A percentile compares a stretch with the other conserved stretches of the same genome.
These are phyloP conservation scores for Trachurus trachurus DNA, from an alignment of 2,797 vertebrate genomes.

Conservation along the genomic window DNA sequence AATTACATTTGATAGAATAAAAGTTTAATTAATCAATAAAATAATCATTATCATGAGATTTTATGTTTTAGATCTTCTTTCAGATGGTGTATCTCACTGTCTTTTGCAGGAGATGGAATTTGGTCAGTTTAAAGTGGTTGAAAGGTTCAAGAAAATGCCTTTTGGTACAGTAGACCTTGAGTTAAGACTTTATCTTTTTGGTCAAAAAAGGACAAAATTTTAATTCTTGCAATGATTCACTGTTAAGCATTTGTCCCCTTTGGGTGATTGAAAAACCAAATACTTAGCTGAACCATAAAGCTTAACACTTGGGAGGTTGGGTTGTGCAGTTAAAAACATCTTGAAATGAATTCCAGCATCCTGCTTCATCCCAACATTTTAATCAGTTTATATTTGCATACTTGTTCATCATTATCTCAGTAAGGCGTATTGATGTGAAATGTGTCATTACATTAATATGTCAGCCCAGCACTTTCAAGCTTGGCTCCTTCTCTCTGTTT, in stretches of 20 bases:
- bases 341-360: slow-evolving; percentile 48
- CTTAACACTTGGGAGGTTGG: slow-evolving; percentile 9
- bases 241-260: slow-evolving; percentile 15
- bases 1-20: not conserved
- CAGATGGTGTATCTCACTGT: not conserved
- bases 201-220: not conserved
- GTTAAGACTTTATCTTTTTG: not conserved
- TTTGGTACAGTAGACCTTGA: not conserved
- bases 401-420: slow-evolving; percentile 63
- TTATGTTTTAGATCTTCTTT: not conserved
- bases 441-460: slow-evolving; percentile 54
- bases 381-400: slow-evolving; percentile 71
- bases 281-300: slow-evolving; percentile 19
- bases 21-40: not conserved
- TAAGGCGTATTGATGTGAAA: slow-evolving; percentile 63
- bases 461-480: slow-evolving; percentile 68
- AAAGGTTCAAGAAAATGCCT: no score
- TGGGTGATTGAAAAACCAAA: not conserved
- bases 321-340: slow-evolving; percentile 31
- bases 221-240: not conserved
- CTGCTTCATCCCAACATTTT: slow-evolving; percentile 43
- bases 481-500: slow-evolving; percentile 46
- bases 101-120: not conserved
- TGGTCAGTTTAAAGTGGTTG: not conserved
- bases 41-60: not conserved